Percentiles rank a stretch among this genome's conserved stretches.
phyloP scores from a whole-genome alignment of 2,888 invertebrate genomes.

The Orgyia antiqua region DNA sequence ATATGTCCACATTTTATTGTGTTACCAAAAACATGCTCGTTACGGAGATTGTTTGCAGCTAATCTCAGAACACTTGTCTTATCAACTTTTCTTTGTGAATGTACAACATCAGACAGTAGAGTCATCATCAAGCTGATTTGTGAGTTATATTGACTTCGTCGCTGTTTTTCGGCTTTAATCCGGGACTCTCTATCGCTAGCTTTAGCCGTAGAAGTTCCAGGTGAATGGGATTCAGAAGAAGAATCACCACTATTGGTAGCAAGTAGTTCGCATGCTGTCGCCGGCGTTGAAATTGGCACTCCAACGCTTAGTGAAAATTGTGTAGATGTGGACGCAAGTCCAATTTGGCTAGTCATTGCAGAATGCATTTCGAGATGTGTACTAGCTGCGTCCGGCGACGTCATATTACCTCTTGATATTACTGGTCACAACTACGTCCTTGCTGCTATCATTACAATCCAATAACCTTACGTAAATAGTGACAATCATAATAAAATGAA shows the following conservation, averaged over 20 bases:
- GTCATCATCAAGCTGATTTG: constrained; percentile 89
- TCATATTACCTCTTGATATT: constrained; percentile 43
- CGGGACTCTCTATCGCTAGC: constrained; percentile 89
- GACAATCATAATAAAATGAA: constrained; percentile 7
- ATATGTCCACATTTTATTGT: constrained; percentile 66
- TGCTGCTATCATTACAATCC: constrained; percentile 39
- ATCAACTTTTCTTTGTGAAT: constrained; percentile 90
- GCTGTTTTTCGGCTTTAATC: constrained; percentile 93
- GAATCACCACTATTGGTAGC: constrained; percentile 53
- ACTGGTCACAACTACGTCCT: constrained; percentile 33
- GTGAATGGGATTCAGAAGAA: constrained; percentile 66
- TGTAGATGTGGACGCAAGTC: constrained; percentile 28
- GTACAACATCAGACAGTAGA: constrained; percentile 89
- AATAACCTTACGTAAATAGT: constrained; percentile 23
- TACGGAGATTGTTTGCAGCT: constrained; percentile 90
- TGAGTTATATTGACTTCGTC: constrained; percentile 92
- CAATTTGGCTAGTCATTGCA: constrained; percentile 40
- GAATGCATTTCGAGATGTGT: constrained; percentile 42
- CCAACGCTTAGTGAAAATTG: constrained; percentile 47
- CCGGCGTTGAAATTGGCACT: constrained; percentile 37
- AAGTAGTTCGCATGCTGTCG: constrained; percentile 38
- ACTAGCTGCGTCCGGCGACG: constrained; percentile 46
- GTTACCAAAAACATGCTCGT: constrained; percentile 83
- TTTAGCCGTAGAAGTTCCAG: constrained; percentile 52
- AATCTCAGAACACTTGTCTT: constrained; percentile 94